Evolutionary conservation across 2,797 vertebrate genomes (phyloP).

Genomic region (Monodelphis domestica): DNA sequence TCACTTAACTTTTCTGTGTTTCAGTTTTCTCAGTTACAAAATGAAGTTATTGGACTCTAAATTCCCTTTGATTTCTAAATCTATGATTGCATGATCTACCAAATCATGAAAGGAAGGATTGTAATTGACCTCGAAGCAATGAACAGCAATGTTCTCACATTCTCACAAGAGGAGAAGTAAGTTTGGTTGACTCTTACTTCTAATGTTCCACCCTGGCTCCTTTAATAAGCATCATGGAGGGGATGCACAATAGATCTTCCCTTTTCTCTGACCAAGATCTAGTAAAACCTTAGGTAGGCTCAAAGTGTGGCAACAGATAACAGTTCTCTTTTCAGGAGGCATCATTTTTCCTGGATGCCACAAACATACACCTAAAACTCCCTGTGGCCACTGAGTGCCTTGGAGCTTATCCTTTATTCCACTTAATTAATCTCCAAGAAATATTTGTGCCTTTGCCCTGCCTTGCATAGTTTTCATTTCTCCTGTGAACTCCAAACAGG

Average conservation of each 20-base stretch:
- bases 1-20: too few relatives aligned
- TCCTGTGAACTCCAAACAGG: background rate
- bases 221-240: background rate
- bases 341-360: background rate
- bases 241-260: background rate
- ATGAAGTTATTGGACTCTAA: too few relatives aligned
- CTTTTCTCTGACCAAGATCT: background rate
- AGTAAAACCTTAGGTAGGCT: background rate
- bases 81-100: too few relatives aligned
- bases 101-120: too few relatives aligned
- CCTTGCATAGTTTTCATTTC: background rate
- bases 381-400: constrained; percentile 44
- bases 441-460: background rate
- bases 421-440: background rate
- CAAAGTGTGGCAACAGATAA: background rate
- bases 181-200: background rate
- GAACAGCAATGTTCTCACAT: too few relatives aligned
- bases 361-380: background rate
- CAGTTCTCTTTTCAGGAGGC: background rate
- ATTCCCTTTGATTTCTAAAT: too few relatives aligned
- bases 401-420: background rate
- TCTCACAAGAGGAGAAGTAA: background rate
- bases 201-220: background rate
- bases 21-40: too few relatives aligned
- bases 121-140: too few relatives aligned